Evolutionary conservation across 2,888 invertebrate genomes (phyloP).

Genomic region (Pocota personata): DNA sequence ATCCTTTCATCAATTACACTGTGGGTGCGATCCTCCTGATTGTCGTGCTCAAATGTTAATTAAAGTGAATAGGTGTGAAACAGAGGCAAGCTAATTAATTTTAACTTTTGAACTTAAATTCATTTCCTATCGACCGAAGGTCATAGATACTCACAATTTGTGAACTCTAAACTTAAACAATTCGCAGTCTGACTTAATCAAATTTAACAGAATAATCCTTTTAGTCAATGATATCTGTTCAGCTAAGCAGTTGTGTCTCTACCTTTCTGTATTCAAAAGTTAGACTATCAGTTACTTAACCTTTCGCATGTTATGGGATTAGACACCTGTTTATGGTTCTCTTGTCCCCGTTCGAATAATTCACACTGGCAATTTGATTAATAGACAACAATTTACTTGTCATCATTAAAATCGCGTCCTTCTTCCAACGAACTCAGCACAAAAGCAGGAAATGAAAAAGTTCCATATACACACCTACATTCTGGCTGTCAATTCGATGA

Average conservation of each 20-base stretch:
- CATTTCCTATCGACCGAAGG: too few species aligned
- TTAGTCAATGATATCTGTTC: background rate
- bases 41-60: too few species aligned
- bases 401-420: conserved; percentile 55
- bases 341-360: background rate
- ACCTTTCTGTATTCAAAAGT: background rate
- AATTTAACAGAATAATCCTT: too few species aligned
- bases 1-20: too few species aligned
- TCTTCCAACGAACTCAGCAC: conserved; percentile 27
- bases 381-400: conserved; percentile 67
- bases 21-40: too few species aligned
- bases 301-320: background rate
- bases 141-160: too few species aligned
- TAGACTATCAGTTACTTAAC: background rate
- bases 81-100: too few species aligned
- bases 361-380: conserved; percentile 37
- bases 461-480: background rate
- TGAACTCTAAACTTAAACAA: too few species aligned
- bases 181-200: too few species aligned
- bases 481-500: conserved; percentile 58
- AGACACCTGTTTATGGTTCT: conserved; percentile 7
- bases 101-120: too few species aligned
- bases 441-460: conserved; percentile 24
- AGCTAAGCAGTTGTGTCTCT: background rate
- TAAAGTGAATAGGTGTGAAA: too few species aligned